Evolutionary conservation across 2,888 invertebrate species (phyloP).

Genomic region (Ephialtes manifestator): DNA sequence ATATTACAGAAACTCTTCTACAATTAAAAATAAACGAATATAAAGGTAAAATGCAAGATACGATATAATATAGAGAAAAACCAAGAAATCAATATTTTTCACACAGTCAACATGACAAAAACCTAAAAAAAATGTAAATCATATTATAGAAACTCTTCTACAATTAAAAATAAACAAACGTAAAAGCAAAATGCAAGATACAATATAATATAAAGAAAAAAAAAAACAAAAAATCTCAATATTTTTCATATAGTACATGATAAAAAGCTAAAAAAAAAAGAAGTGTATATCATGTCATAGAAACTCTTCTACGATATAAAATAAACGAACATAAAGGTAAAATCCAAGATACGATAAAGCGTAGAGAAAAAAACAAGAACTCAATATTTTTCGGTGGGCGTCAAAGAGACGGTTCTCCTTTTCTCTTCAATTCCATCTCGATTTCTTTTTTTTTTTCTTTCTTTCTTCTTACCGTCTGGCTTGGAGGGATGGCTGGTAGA

Average conservation of each 20-base stretch:
- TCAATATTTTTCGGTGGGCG: conserved; percentile 55
- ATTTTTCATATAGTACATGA: not conserved
- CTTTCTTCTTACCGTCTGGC: conserved; percentile 39
- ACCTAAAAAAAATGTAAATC: not conserved
- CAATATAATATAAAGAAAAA: not conserved
- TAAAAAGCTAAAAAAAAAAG: too few relatives aligned
- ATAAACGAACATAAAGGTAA: not conserved
- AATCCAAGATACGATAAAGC: not conserved
- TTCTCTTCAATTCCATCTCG: conserved; percentile 49
- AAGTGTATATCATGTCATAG: too few relatives aligned
- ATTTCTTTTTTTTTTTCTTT: conserved; percentile 55
- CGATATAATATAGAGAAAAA: not conserved
- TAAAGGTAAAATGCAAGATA: not conserved
- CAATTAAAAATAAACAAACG: not conserved
- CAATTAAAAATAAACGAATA: not conserved
- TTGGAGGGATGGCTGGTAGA: conserved; percentile 59
- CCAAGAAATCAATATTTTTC: conserved; percentile 78
- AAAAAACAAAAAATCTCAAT: conserved; percentile 80
- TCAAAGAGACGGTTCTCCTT: conserved; percentile 55
- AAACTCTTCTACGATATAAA: not conserved
- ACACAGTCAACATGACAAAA: not conserved
- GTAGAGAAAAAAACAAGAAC: conserved; percentile 12
- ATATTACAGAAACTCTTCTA: not conserved
- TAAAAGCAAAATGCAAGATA: not conserved
- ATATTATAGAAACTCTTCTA: too few relatives aligned